phyloP scores from a whole-genome alignment of 2,113 vertebrate genomes.

The Tragelaphus strepsiceros region DNA sequence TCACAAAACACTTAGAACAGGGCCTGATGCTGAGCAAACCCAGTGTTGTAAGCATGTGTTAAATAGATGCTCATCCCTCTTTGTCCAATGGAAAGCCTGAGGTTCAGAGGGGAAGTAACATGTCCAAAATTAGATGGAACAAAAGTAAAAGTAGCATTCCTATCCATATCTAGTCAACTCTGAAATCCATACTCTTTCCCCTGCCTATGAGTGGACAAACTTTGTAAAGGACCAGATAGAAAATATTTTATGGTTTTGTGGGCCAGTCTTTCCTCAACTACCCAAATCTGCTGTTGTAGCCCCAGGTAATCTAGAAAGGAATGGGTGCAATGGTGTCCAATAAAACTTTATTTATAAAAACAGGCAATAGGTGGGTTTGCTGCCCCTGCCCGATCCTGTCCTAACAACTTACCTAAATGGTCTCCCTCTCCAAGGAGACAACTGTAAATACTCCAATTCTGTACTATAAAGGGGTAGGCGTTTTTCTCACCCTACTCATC shows the following conservation, averaged over 20 bases:
- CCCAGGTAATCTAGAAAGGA: neutral
- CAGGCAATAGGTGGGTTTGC: neutral
- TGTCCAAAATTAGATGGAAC: neutral
- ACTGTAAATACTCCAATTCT: neutral
- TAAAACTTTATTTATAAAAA: constrained; percentile 7
- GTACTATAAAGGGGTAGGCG: accelerated
- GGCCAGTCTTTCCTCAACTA: neutral
- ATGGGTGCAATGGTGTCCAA: neutral
- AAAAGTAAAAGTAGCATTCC: neutral
- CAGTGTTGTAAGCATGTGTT: accelerated
- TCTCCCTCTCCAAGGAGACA: neutral
- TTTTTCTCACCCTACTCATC: neutral
- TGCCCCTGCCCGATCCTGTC: neutral
- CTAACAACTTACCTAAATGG: too few species aligned
- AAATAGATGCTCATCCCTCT: neutral
- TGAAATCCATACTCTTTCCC: neutral
- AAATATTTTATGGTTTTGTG: neutral
- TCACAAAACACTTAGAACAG: neutral
- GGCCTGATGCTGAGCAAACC: accelerated
- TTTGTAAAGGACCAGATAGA: neutral
- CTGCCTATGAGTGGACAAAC: neutral
- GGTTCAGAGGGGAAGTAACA: neutral
- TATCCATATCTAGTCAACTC: neutral
- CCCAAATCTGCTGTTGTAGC: neutral
- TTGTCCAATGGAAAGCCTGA: neutral